Conservation (phyloP, 1,140 invertebrate species). For the Aphelenchoides avenae region DNA sequence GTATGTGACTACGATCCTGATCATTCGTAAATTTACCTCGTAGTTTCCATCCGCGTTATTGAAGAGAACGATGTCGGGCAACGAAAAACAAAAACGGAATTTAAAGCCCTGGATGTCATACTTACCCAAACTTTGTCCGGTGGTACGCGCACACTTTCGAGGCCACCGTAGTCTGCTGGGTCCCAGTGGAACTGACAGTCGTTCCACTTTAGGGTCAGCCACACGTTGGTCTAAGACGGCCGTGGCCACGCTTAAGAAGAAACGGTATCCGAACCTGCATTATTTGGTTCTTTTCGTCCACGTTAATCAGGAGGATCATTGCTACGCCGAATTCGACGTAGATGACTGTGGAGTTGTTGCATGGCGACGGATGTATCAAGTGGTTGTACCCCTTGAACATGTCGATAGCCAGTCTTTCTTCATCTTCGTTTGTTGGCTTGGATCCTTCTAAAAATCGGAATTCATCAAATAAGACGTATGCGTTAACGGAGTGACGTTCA, state of each 20-base stretch:
- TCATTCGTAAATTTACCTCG: constrained; percentile 68
- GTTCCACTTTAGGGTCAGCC: constrained; percentile 71
- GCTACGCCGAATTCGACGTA: constrained; percentile 92
- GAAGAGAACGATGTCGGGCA: constrained; percentile 97
- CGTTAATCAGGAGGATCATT: constrained; percentile 96
- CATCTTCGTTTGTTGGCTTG: too few relatives aligned
- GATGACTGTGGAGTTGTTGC: constrained; percentile 80
- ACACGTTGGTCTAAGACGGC: constrained; percentile 52
- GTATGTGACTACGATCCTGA: background rate
- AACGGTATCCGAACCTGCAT: too few relatives aligned
- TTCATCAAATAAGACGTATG: too few relatives aligned
- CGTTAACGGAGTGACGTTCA: too few relatives aligned
- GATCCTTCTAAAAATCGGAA: too few relatives aligned
- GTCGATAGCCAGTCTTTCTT: too few relatives aligned
- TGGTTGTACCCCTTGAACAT: too few relatives aligned
- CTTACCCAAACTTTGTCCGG: constrained; percentile 99
- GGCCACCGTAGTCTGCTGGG: constrained; percentile 91
- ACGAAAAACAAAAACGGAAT: too few relatives aligned
- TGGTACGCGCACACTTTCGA: constrained; percentile 84
- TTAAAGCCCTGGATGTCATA: too few relatives aligned
- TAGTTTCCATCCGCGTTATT: constrained; percentile 84
- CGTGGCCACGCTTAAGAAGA: too few relatives aligned
- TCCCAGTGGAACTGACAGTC: constrained; percentile 84
- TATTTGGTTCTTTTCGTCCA: constrained; percentile 63
- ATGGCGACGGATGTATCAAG: constrained; percentile 89